Evolutionary conservation across 2,113 vertebrate genomes (phyloP), one percentile per base, ranked within the genome.

Genomic region (Myxocyprinus asiaticus): DNA sequence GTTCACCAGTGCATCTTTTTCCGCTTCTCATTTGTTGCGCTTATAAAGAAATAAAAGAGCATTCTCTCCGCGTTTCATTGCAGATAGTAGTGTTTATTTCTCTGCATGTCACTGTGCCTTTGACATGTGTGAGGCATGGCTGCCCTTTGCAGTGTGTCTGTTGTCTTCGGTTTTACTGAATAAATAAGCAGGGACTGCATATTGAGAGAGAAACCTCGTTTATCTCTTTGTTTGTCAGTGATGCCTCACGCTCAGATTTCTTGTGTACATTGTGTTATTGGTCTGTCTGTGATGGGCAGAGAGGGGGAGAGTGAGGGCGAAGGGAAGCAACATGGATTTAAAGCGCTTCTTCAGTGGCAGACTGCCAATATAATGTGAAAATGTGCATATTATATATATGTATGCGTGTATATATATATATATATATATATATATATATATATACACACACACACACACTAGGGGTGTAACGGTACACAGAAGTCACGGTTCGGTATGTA

Each of bases 131-230:
- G 73, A 77, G 76, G 78, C 69, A 69, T 67, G 77, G 77, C 63
- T 80, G 67, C 65, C 73, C 76, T 82, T 68, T 62, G 70, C 76
- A 78, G 71, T n/a, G 45, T 48, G 69, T 82, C 83, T 79, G 80
- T 79, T 79, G 77, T 71, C 79, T 78, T 76, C 15, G 58, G 68
- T 56, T 78, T 76, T 67, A 58, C 73, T 79, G 80, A 84, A 79
- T 82, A 79, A 84, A 81, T 74, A 56, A 79, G 76, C 69, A 78
- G 76, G 42, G 63, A 56, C 68, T 14, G 66, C 62, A 66, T 59
- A 70, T 80, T 73, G 78, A 80, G 64, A 76, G 62, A 76, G 73
- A 65, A 80, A 80, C 50, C 69, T 14, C 53, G 62, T 74, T 67
- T 80, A 66, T 80, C 62, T 80, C 51, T 74, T 71, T 80, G 48